Base-by-base conservation (phyloP, 2,888 invertebrate genomes). In the Macropis europaea region DNA sequence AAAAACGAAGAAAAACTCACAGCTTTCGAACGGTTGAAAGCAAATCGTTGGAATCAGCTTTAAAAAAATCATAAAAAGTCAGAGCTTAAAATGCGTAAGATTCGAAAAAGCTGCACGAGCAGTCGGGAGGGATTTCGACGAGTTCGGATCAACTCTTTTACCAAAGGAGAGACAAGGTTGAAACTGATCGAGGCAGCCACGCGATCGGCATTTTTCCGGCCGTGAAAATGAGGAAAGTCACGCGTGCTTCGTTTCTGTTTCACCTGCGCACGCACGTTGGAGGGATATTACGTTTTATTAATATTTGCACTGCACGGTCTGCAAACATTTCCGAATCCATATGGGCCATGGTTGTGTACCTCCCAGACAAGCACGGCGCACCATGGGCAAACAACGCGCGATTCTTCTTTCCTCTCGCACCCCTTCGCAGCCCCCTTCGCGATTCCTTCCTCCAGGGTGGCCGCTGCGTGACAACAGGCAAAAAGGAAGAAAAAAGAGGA, bases 221-320 rank as follows among this genome's bases (percentile, higher is more conserved):
- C 6, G 11, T n/a, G 22, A n/a, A 57, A 69, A 67, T 24, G 57
- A 57, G 43, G 30, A 62, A 52, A 47, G 36, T 22, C 22, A 28
- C n/a, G 30, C 52, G 17, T n/a, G 13, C 34, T 26, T 11, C n/a
- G 19, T 19, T 40, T 26, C 59, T 24, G 50, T 43, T 52, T 56
- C 62, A 54, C 57, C 45, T 59, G 42, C 45, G 48, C 52, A 61
- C 45, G 19, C 69, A 75, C 66, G 73, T 79, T 66, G 64, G 77
- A 61, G 66, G 72, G 73, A 81, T 82, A 82, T 77, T 73, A 77
- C 77, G 71, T 79, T 81, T 83, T 79, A 83, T 83, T 83, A 83
- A 81, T 82, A 79, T 84, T 83, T 83, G 71, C 76, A 63, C 76
- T 76, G 62, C 70, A 57, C 57, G 76, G 67, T 17, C 30, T 61